Conservation (phyloP, 2,113 vertebrate species). For the Rattus norvegicus region DNA sequence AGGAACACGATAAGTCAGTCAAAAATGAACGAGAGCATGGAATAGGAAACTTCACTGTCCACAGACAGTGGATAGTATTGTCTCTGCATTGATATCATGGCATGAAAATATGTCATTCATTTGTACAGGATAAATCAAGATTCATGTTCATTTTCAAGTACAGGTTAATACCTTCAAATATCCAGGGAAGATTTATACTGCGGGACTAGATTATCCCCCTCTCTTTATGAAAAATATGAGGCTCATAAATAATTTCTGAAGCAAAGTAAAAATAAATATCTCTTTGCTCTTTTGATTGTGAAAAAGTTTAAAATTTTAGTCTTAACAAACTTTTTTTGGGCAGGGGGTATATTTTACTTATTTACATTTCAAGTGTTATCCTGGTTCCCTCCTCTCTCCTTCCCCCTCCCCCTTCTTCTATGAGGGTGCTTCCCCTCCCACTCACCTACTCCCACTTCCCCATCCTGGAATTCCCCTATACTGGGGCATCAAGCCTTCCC, state of each 20-base stretch:
- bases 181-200: background rate
- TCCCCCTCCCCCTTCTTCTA: too few relatives aligned
- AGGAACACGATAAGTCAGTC: too few relatives aligned
- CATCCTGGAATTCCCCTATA: too few relatives aligned
- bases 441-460: too few relatives aligned
- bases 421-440: too few relatives aligned
- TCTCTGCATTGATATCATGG: background rate
- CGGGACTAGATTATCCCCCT: background rate
- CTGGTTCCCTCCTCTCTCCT: too few relatives aligned
- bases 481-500: too few relatives aligned
- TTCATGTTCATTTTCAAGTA: background rate
- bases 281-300: background rate
- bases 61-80: background rate
- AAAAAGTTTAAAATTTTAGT: background rate
- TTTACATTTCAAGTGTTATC: too few relatives aligned
- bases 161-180: background rate
- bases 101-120: too few relatives aligned
- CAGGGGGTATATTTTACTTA: too few relatives aligned
- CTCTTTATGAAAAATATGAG: background rate
- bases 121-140: too few relatives aligned
- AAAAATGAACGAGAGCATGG: background rate
- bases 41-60: background rate
- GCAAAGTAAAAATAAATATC: background rate
- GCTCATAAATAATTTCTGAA: background rate
- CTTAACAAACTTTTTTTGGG: too few relatives aligned